phyloP scores from a whole-genome alignment of 1,140 invertebrate genomes.

The Pentalonia nigronervosa region DNA sequence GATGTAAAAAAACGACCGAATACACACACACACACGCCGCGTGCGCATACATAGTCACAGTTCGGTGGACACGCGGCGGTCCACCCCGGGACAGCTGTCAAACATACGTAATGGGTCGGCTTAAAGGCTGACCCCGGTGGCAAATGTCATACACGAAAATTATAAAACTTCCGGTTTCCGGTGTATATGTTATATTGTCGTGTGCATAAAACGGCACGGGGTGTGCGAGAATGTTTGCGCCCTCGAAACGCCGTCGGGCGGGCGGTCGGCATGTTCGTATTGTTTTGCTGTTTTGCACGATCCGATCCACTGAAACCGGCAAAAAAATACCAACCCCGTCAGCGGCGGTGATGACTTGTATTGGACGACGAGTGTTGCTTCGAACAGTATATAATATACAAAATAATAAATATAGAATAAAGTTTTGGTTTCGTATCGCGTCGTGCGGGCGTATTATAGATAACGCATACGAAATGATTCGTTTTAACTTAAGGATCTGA shows the following conservation, averaged over 20 bases:
- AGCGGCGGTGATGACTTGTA: too few relatives aligned
- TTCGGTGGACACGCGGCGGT: neutral
- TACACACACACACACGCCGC: neutral
- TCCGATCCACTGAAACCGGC: neutral
- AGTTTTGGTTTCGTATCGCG: too few relatives aligned
- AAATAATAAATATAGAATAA: too few relatives aligned
- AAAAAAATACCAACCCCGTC: neutral
- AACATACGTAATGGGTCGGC: neutral
- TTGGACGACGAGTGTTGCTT: too few relatives aligned
- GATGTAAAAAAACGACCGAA: neutral
- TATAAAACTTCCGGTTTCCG: constrained; percentile 28
- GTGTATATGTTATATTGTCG: neutral
- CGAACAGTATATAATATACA: too few relatives aligned
- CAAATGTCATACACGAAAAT: constrained; percentile 49
- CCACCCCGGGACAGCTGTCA: constrained; percentile 43
- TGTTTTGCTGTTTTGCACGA: constrained; percentile 14
- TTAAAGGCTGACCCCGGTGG: constrained; percentile 22
- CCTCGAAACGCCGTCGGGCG: neutral
- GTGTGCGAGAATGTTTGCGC: neutral
- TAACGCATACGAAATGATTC: too few relatives aligned
- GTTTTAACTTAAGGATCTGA: too few relatives aligned
- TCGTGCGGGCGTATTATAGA: too few relatives aligned
- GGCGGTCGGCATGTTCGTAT: neutral
- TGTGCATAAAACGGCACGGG: neutral
- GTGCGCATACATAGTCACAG: neutral